Evolutionary conservation across 2,113 vertebrate species (phyloP).

Genomic region (Orthochromis indermauri): DNA sequence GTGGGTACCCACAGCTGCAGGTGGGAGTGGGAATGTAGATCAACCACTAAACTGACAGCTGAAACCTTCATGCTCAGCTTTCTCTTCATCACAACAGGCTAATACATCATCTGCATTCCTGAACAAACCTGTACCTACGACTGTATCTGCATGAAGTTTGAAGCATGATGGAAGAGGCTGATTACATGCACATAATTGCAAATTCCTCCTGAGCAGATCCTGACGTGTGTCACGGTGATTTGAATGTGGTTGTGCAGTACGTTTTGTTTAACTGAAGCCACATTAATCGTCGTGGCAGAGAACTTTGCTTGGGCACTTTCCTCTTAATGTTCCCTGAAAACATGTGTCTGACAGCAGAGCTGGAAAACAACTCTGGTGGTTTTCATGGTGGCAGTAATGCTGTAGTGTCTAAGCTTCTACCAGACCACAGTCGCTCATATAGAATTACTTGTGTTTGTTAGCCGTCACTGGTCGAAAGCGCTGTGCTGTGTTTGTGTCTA

Average conservation of each 20-base stretch:
- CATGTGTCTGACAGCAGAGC: conserved; percentile 10
- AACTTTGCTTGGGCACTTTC: neutral
- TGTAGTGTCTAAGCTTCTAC: neutral
- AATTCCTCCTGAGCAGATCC: neutral
- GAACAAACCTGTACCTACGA: neutral
- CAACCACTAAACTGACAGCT: neutral
- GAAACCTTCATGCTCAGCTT: neutral
- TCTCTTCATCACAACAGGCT: too few species aligned
- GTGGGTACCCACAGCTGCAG: neutral
- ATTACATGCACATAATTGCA: neutral
- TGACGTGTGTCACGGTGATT: neutral
- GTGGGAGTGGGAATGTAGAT: neutral
- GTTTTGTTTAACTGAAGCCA: neutral
- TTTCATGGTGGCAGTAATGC: conserved; percentile 29
- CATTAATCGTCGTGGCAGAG: neutral
- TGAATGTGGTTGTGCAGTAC: neutral
- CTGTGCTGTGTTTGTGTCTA: neutral
- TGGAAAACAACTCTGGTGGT: conserved; percentile 39
- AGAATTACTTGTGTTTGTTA: conserved; percentile 39
- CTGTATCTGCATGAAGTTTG: neutral
- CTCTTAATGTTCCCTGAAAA: neutral
- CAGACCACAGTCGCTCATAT: conserved; percentile 36
- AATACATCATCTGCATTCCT: too few species aligned
- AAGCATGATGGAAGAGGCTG: neutral
- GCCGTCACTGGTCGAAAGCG: conserved; percentile 16